Base-by-base conservation (phyloP, 2,113 vertebrate species). In the Microtus ochrogaster region DNA sequence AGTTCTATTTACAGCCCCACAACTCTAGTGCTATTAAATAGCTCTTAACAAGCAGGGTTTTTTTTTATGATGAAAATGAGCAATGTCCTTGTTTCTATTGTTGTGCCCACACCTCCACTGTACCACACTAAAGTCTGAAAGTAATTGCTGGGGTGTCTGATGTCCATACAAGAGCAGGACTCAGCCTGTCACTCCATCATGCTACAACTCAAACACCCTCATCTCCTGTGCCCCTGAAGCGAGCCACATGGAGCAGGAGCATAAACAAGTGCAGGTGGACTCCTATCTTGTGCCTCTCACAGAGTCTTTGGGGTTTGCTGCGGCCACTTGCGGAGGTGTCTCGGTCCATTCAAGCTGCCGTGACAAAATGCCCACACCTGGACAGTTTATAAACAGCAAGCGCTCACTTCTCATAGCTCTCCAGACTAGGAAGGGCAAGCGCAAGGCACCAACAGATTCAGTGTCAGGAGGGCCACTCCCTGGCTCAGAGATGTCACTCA, bases 1-100 rank as follows among this genome's bases (percentile, higher is more conserved):
- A 91, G 87, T 82, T 94, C 52, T 30, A 72, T 36, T 78, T 82
- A 66, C 21, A 78, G 68, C 5, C 65, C 92, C 70, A 81, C 24
- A 91, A 65, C 11, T 24, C 33, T 52, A 66, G 10, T 6, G 0
- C 2, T 58, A 14, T 47, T 49, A 61, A 70, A n/a, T 11, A 39
- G 44, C 2, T 65, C 52, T 81, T 30, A 82, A 41, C 22, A n/a
- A 2, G 7, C 33, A 94, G n/a, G 9, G 7, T 21, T 41, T 68
- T 61, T 77, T 77, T 52, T 52, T 9, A 12, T 55, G 41, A 63
- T 58, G 28, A 76, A 79, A 93, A 92, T 39, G 30, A 58, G 79
- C 79, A 74, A 39, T 3, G 24, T 44, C 47, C 47, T 47, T 39
- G 0, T n/a, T 68, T 85, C 66, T 91, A 5, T n/a, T 13, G 16